These are phyloP conservation scores for Scophthalmus maximus DNA, from an alignment of 2,113 vertebrate genomes.

Conservation along the genomic window DNA sequence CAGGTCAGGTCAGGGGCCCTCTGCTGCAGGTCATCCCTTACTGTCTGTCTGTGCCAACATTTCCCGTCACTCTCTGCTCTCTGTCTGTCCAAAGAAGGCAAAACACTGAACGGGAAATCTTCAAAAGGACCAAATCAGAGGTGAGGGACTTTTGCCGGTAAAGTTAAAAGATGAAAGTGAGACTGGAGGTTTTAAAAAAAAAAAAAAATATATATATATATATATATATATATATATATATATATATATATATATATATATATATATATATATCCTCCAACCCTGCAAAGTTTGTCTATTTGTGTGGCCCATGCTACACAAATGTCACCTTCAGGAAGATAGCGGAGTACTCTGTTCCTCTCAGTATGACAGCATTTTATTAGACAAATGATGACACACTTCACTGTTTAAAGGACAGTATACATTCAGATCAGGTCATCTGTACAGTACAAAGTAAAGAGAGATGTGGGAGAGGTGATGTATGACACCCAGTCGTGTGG, in stretches of 20 bases:
- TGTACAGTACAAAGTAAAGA: constrained; percentile 72
- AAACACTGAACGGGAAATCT: background rate
- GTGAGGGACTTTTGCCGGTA: no score
- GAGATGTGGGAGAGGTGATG: constrained; percentile 51
- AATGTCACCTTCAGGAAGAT: constrained; percentile 30
- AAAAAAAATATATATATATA: no score
- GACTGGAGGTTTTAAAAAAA: no score
- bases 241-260: no score
- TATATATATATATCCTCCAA: no score
- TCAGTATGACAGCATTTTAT: constrained; percentile 75
- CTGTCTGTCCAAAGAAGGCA: constrained; percentile 1
- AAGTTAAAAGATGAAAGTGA: no score
- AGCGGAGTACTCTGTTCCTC: constrained; percentile 32
- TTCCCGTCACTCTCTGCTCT: background rate
- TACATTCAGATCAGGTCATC: constrained; percentile 82
- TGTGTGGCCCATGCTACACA: background rate
- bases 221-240: no score
- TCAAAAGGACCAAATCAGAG: background rate
- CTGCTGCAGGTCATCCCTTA: constrained; percentile 2
- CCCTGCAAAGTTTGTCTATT: background rate
- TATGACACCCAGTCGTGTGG: constrained; percentile 60
- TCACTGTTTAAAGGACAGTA: constrained; percentile 76
- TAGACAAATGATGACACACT: constrained; percentile 78
- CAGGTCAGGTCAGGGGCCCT: constrained; percentile 9
- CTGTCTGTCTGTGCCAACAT: constrained; percentile 4